Base-by-base conservation (phyloP, 2,113 vertebrate species). In the Toxostoma redivivum region DNA sequence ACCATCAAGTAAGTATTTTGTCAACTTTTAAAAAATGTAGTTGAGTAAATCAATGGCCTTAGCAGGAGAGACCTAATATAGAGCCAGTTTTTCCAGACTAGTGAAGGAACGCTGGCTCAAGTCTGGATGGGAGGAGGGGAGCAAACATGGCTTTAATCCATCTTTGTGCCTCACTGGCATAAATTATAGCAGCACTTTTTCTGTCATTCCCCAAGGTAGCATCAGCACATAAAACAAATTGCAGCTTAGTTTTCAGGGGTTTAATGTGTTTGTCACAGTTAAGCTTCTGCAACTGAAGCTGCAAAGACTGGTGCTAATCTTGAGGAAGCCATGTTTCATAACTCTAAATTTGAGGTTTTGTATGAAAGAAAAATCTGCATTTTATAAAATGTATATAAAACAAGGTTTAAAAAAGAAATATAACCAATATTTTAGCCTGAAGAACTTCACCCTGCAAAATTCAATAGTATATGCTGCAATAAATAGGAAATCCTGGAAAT, bases 11-110 rank as follows among this genome's bases (percentile, higher is more conserved):
- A 88, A 94, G 73, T 91, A 80, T 95, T 96, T 91, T 95, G 93
- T 91, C 94, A 94, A 90, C 72, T 88, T 91, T 72, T 81, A 4
- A 45, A 83, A 94, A 95, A 95, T 42, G 78, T 82, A 94, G 81
- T 88, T 95, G 86, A 95, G 89, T 95, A 94, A 95, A 96, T 95
- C 94, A 96, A 93, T 94, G 94, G 91, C 90, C 81, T 92, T 94
- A 97, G 93, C 87, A 97, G 90, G 90, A 95, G 81, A 96, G 84
- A 87, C 58, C 66, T 81, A 95, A 85, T 79, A 94, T 20, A 91
- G 54, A 89, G 93, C 93, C 91, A 95, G 78, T 51, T 94, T 96
- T 95, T 97, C 95, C 94, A 92, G 91, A 87, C 70, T 85, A 77
- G 87, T 65, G 42, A 73, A 95, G 74, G 35, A 95, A 85, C n/a